Conservation (phyloP, 1,140 invertebrate species). For the Cryptotermes secundus region DNA sequence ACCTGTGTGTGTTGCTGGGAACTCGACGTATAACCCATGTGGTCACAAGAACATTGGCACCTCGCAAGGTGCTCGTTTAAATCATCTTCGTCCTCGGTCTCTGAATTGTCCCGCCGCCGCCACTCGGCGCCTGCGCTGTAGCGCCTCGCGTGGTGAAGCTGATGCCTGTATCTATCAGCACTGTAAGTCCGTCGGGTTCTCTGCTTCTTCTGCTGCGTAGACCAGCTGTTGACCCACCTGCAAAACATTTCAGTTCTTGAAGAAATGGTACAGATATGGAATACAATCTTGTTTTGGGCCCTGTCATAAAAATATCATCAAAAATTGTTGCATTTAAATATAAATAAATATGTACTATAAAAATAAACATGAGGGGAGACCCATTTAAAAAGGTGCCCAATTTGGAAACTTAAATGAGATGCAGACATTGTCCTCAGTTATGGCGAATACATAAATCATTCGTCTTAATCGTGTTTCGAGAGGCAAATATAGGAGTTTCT, state of each 20-base stretch:
- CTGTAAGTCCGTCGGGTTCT: background rate
- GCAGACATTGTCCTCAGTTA: too few relatives aligned
- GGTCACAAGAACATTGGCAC: background rate
- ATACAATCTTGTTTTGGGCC: too few relatives aligned
- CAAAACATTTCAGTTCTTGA: background rate
- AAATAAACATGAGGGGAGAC: too few relatives aligned
- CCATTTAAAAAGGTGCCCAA: too few relatives aligned
- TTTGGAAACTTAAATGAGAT: too few relatives aligned
- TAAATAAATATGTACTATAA: too few relatives aligned
- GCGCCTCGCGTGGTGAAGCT: background rate
- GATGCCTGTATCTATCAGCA: background rate
- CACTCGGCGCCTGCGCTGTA: background rate
- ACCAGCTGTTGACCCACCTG: background rate
- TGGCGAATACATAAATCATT: too few relatives aligned
- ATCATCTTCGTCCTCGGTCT: background rate
- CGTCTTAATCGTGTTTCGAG: too few relatives aligned
- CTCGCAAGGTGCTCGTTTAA: background rate
- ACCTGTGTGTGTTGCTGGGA: background rate
- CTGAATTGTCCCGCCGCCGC: background rate
- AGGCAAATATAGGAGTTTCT: too few relatives aligned
- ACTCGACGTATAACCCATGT: background rate
- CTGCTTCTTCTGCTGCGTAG: background rate
- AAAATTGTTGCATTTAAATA: too few relatives aligned
- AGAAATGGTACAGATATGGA: too few relatives aligned
- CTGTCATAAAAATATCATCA: too few relatives aligned